A percentile compares a stretch with the other conserved stretches of the same genome.
phyloP scores from a whole-genome alignment of 1,140 invertebrate genomes.

The Drosophila subpulchrella region DNA sequence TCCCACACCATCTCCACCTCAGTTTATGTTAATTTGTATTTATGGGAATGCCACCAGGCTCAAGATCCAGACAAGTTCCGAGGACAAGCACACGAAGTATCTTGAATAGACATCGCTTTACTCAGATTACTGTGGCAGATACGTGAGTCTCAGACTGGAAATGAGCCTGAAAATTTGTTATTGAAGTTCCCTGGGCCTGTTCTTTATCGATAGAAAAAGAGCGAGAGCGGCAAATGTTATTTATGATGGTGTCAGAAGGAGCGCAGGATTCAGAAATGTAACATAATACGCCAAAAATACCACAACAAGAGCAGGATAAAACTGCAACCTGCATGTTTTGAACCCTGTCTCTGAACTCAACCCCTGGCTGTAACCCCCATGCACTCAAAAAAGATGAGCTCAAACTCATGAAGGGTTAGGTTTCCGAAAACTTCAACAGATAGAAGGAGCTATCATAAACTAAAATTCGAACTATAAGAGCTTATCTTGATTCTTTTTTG shows the following conservation, averaged over 20 bases:
- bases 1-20: background rate
- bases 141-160: constrained; percentile 17
- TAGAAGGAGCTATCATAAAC: too few species aligned
- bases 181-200: constrained; percentile 44
- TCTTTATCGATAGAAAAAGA: constrained; percentile 37
- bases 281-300: constrained; percentile 59
- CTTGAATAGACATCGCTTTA: constrained; percentile 58
- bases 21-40: constrained; percentile 47
- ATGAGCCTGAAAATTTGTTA: constrained; percentile 54
- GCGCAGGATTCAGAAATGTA: constrained; percentile 49
- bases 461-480: too few species aligned
- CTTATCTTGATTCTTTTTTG: too few species aligned
- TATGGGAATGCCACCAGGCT: constrained; percentile 42
- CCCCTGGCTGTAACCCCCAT: constrained; percentile 1
- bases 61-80: constrained; percentile 37
- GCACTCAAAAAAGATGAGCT: background rate
- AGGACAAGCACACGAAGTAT: constrained; percentile 41
- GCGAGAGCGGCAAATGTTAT: constrained; percentile 32
- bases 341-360: background rate
- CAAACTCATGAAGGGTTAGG: background rate
- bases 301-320: constrained; percentile 8
- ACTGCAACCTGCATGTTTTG: constrained; percentile 48
- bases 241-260: constrained; percentile 58
- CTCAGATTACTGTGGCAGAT: constrained; percentile 74
- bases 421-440: background rate